These are phyloP conservation scores for Rhynchonycteris naso DNA, from an alignment of 2,797 vertebrate species.

Conservation along the genomic window DNA sequence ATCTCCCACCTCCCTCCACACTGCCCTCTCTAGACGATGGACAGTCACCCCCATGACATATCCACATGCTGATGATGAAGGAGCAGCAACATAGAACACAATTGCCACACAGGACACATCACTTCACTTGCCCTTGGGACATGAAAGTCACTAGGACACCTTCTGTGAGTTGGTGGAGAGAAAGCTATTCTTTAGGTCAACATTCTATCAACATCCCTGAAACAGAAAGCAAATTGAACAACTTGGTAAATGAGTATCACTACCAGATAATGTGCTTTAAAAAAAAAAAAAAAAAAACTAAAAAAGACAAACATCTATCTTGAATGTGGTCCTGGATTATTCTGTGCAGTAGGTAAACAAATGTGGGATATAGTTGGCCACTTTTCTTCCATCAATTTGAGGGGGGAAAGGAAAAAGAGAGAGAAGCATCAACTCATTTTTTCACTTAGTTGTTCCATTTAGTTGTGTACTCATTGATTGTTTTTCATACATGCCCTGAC, in stretches of 20 bases:
- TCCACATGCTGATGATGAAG: background rate
- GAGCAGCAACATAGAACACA: constrained; percentile 32
- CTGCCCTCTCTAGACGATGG: background rate
- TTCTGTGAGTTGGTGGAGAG: constrained; percentile 7
- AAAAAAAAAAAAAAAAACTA: constrained; percentile 60
- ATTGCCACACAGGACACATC: constrained; percentile 24
- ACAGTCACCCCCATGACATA: background rate
- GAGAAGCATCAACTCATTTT: too few relatives aligned
- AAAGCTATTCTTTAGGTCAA: constrained; percentile 64
- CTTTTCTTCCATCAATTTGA: background rate
- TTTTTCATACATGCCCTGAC: too few relatives aligned
- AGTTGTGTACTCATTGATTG: too few relatives aligned
- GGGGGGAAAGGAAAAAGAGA: too few relatives aligned
- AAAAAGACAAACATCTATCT: background rate
- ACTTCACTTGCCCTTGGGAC: constrained; percentile 53
- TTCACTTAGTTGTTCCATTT: too few relatives aligned
- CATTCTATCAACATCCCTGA: constrained; percentile 36
- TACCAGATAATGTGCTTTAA: constrained; percentile 38
- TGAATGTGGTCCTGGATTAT: background rate
- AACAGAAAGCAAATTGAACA: constrained; percentile 57
- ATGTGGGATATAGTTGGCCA: background rate
- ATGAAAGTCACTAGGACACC: constrained; percentile 37
- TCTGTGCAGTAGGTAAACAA: background rate
- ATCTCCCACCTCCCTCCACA: background rate
- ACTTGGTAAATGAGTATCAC: background rate